phyloP scores from a whole-genome alignment of 2,888 invertebrate species.

The Hydriomena furcata region DNA sequence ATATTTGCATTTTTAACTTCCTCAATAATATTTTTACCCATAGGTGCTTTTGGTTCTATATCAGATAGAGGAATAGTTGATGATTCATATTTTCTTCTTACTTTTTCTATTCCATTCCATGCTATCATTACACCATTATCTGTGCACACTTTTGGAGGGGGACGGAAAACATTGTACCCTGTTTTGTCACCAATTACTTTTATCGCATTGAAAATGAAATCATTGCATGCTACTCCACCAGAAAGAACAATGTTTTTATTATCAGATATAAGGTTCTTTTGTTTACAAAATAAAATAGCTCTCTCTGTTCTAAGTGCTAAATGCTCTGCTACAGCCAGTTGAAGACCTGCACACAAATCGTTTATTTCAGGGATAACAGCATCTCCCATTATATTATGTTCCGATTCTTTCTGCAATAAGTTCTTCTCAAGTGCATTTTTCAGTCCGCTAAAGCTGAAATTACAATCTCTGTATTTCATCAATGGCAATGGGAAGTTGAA shows the following conservation, averaged over 20 bases:
- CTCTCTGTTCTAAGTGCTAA: conserved; percentile 92
- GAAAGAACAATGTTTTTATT: conserved; percentile 90
- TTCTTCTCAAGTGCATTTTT: conserved; percentile 84
- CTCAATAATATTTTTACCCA: conserved; percentile 84
- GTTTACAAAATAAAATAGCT: conserved; percentile 89
- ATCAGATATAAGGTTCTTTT: conserved; percentile 81
- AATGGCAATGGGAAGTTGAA: conserved; percentile 88
- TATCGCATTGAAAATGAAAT: conserved; percentile 89
- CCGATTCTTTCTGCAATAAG: conserved; percentile 83
- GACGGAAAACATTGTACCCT: conserved; percentile 87
- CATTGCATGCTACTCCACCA: conserved; percentile 98
- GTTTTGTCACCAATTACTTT: conserved; percentile 85
- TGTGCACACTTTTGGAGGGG: conserved; percentile 94
- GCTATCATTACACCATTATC: conserved; percentile 99
- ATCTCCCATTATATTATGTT: conserved; percentile 84
- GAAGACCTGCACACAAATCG: conserved; percentile 94
- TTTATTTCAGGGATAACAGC: conserved; percentile 88
- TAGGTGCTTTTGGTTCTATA: conserved; percentile 82
- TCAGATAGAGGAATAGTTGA: conserved; percentile 81
- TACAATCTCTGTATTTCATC: conserved; percentile 87
- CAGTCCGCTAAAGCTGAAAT: conserved; percentile 95
- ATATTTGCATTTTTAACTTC: conserved; percentile 84
- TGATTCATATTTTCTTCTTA: conserved; percentile 68
- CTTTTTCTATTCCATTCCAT: conserved; percentile 97
- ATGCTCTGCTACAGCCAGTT: conserved; percentile 89